Base-by-base conservation (phyloP, 2,888 invertebrate species). In the Glaucopsyche alexis region DNA sequence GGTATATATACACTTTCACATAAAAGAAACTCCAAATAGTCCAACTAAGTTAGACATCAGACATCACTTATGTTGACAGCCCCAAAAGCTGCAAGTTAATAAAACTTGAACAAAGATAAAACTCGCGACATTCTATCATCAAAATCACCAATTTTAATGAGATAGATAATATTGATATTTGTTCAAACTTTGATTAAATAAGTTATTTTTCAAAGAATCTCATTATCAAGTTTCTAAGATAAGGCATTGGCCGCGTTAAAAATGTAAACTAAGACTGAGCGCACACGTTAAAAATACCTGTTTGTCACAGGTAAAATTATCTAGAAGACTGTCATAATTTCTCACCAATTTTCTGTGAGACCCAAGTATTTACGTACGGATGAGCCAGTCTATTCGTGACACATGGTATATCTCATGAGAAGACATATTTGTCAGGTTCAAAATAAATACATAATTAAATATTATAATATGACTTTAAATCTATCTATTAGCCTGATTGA, bases 151-250 rank as follows among this genome's bases (percentile, higher is more conserved):
- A 79, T 78, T 81, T 80, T 81, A 81, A 82, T 80, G 80, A 81
- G 80, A 80, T 76, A 75, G 83, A 84, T 83, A 76, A 77, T 79
- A 83, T 83, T 83, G 75, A 77, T 79, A 79, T 80, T 80, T 79
- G 76, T 76, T 74, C 76, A 78, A 84, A 85, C 81, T 85, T 84
- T 80, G 81, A 84, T 84, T 83, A 84, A 83, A 82, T 82, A 84
- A 84, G 78, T 84, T 83, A 80, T 83, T 83, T 84, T 84, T 84
- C 79, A 73, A 75, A 73, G 76, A 77, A 79, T 76, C 80, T 83
- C 80, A 83, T 84, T 83, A 81, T 79, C 79, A 82, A 82, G 77
- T 83, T 83, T 73, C 64, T 49, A 72, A 75, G 79, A 80, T 79
- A 81, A 82, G 42, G 42, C n/a, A 65, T 65, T 66, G 42, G 16